Percentiles rank a stretch among this genome's conserved stretches.
Evolutionary conservation across 2,113 vertebrate genomes (phyloP).

Genomic region (Alces alces): DNA sequence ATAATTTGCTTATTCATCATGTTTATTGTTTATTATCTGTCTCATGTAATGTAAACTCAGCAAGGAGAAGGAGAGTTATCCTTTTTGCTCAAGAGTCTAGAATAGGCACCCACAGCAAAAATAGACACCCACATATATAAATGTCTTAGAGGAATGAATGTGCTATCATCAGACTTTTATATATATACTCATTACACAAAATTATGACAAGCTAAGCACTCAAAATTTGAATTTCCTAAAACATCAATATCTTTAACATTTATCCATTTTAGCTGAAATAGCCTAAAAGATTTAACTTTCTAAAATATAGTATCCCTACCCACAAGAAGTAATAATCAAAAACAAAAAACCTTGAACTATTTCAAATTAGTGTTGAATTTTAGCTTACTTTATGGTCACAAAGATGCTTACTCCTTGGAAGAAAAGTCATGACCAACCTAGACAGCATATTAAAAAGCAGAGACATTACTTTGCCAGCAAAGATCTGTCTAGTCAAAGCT

Average conservation of each 20-base stretch:
- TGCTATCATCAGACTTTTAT: not conserved
- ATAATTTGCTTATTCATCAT: not conserved
- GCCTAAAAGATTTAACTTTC: not conserved
- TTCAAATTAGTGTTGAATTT: not conserved
- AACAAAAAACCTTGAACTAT: not conserved
- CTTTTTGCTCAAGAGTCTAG: not conserved
- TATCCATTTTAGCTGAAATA: not conserved
- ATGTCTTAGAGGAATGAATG: not conserved
- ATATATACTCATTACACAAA: not conserved
- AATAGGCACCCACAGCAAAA: not conserved
- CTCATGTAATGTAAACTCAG: not conserved
- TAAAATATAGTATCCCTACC: not conserved
- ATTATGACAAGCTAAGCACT: not conserved
- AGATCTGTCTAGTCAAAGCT: not conserved
- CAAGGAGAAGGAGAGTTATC: not conserved
- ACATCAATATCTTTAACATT: not conserved
- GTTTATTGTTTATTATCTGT: not conserved
- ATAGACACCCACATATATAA: not conserved
- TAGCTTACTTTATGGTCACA: not conserved
- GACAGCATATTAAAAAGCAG: not conserved
- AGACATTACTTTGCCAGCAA: not conserved
- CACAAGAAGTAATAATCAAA: not conserved
- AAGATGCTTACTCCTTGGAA: not conserved
- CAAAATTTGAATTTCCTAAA: not conserved
- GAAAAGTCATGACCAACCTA: not conserved